Conservation (phyloP, 1,140 invertebrate species). For the Drosophila trapezifrons region DNA sequence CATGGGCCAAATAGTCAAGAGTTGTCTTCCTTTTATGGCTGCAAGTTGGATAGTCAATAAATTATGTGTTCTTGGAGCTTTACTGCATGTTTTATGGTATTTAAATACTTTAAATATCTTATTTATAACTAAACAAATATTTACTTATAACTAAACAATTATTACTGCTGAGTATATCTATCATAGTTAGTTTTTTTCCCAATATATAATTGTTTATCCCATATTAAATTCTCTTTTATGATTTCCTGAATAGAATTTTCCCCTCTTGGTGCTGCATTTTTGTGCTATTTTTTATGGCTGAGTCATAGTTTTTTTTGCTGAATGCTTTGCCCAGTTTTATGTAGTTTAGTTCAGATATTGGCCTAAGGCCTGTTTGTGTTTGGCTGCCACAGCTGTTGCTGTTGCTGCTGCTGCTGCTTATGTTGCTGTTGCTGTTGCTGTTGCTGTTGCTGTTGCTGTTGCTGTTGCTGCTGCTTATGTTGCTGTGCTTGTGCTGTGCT, state of each 20-base stretch:
- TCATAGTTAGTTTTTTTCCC: too few relatives aligned
- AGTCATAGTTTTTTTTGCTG: constrained; percentile 2
- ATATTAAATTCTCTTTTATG: neutral
- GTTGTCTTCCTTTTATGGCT: neutral
- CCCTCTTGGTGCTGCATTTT: neutral
- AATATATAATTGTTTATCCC: neutral
- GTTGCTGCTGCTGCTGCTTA: neutral
- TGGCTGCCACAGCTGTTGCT: constrained; percentile 11
- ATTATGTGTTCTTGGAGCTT: neutral
- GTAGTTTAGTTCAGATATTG: constrained; percentile 27
- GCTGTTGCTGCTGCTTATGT: neutral
- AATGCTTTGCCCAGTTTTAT: constrained; percentile 16
- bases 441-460: constrained; percentile 3
- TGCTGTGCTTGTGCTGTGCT: neutral
- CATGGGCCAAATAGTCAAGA: neutral
- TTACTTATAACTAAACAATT: too few relatives aligned
- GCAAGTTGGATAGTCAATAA: neutral
- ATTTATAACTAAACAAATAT: too few relatives aligned
- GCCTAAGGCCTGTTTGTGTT: constrained; percentile 12
- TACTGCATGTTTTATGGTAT: too few relatives aligned
- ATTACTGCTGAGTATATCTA: too few relatives aligned
- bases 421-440: neutral
- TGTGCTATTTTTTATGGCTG: constrained; percentile 3
- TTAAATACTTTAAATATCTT: neutral
- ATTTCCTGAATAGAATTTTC: neutral